phyloP scores from a whole-genome alignment of 1,140 invertebrate species.

The Batillaria attramentaria region DNA sequence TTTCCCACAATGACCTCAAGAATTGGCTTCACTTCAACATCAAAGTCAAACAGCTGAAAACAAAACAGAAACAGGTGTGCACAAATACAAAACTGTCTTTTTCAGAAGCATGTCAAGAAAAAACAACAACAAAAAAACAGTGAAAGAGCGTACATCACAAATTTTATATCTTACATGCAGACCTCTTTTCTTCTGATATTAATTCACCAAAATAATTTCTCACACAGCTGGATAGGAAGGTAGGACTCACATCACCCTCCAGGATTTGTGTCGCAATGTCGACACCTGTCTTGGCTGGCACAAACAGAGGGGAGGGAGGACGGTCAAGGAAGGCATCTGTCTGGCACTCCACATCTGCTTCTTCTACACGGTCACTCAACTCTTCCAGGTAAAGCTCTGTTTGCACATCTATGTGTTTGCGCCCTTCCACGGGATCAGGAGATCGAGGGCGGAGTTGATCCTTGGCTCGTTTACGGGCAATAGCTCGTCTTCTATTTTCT shows the following conservation, averaged over 20 bases:
- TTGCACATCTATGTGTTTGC: slow-evolving; percentile 87
- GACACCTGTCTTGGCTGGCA: slow-evolving; percentile 83
- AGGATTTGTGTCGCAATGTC: slow-evolving; percentile 89
- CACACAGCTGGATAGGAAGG: not conserved
- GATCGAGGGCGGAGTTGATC: slow-evolving; percentile 68
- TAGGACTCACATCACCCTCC: slow-evolving; percentile 85
- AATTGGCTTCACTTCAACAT: slow-evolving; percentile 89
- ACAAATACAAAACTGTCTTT: not conserved
- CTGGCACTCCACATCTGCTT: slow-evolving; percentile 84
- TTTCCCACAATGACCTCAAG: slow-evolving; percentile 90
- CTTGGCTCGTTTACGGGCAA: slow-evolving; percentile 70
- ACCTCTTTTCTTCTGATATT: too few relatives aligned
- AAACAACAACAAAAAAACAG: not conserved
- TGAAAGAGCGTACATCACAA: not conserved
- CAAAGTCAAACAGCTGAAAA: slow-evolving; percentile 81
- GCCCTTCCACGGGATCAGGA: slow-evolving; percentile 78
- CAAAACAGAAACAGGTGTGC: slow-evolving; percentile 26
- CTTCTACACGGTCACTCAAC: slow-evolving; percentile 75
- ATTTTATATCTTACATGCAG: not conserved
- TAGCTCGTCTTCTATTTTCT: slow-evolving; percentile 67
- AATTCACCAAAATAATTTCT: not conserved
- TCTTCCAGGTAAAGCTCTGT: slow-evolving; percentile 91
- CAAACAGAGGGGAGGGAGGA: slow-evolving; percentile 81
- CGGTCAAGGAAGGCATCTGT: slow-evolving; percentile 89
- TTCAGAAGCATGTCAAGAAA: not conserved